Evolutionary conservation across 2,797 vertebrate species (phyloP).

Genomic region (Poliocrania exsul): DNA sequence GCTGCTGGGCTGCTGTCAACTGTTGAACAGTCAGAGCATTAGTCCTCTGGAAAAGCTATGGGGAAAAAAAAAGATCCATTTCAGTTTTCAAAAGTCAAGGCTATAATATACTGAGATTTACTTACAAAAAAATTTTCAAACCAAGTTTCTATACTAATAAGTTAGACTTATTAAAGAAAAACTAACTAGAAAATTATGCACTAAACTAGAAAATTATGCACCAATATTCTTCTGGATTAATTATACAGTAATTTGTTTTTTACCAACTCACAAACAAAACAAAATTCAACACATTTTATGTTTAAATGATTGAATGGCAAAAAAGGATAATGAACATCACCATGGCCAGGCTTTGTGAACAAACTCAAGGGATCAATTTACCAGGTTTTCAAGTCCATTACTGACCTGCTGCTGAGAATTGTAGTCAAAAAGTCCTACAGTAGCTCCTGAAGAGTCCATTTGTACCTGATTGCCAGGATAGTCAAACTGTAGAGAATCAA

Average conservation of each 20-base stretch:
- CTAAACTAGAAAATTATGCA: not conserved
- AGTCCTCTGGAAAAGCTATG: slow-evolving; percentile 95
- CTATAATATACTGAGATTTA: not conserved
- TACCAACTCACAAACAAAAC: not conserved
- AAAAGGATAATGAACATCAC: not conserved
- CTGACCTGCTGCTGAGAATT: slow-evolving; percentile 91
- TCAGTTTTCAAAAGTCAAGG: not conserved
- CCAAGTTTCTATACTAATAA: not conserved
- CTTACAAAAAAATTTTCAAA: not conserved
- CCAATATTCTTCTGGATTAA: not conserved
- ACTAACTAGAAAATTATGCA: not conserved
- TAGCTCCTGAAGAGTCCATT: slow-evolving; percentile 94
- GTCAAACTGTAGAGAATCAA: slow-evolving; percentile 97
- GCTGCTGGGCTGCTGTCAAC: slow-evolving; percentile 94
- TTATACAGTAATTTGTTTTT: not conserved
- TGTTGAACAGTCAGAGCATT: slow-evolving; percentile 93
- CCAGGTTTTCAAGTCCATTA: not conserved
- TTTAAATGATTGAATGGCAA: not conserved
- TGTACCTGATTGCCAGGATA: slow-evolving; percentile 96
- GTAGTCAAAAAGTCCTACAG: slow-evolving; percentile 97
- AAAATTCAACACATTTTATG: not conserved
- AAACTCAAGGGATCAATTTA: not conserved
- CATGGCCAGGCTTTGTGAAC: too few relatives aligned
- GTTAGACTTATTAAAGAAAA: not conserved
- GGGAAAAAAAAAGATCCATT: not conserved